Percentiles rank a stretch among this genome's conserved stretches.
Evolutionary conservation across 2,797 vertebrate species (phyloP).

Genomic region (Chloroceryle amazona): DNA sequence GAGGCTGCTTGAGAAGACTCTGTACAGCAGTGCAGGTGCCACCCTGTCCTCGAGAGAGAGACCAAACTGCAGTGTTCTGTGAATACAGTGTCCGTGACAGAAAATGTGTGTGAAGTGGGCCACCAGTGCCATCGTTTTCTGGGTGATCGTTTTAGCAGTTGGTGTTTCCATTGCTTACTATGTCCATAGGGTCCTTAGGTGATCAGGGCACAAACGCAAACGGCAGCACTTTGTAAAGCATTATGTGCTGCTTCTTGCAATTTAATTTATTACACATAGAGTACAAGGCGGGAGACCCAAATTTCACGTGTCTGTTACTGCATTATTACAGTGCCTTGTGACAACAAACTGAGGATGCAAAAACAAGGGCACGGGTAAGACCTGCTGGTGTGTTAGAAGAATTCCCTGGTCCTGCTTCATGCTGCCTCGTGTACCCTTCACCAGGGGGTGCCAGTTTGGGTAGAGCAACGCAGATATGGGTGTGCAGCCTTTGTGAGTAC

Average conservation of each 20-base stretch:
- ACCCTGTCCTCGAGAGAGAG: background rate
- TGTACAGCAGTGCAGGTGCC: background rate
- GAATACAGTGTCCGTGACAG: background rate
- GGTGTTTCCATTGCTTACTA: background rate
- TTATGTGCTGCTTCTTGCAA: background rate
- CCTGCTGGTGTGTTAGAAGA: background rate
- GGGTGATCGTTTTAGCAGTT: background rate
- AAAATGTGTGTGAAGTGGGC: background rate
- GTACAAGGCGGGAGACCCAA: background rate
- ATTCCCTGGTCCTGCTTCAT: background rate
- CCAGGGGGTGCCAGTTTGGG: background rate
- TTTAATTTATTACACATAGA: background rate
- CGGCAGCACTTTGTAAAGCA: background rate
- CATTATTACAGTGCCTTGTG: background rate
- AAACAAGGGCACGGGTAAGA: background rate
- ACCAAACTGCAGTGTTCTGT: background rate
- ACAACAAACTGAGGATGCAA: background rate
- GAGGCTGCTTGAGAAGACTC: background rate
- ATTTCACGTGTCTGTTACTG: background rate
- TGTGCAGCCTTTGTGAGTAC: background rate
- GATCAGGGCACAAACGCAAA: too few relatives aligned
- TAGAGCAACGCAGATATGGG: background rate
- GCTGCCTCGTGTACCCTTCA: background rate
- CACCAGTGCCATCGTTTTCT: background rate
- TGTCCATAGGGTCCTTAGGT: rapidly evolving